Evolutionary conservation across 2,797 vertebrate genomes (phyloP), one percentile per base, ranked within the genome.

Genomic region (Phalanger gymnotis): DNA sequence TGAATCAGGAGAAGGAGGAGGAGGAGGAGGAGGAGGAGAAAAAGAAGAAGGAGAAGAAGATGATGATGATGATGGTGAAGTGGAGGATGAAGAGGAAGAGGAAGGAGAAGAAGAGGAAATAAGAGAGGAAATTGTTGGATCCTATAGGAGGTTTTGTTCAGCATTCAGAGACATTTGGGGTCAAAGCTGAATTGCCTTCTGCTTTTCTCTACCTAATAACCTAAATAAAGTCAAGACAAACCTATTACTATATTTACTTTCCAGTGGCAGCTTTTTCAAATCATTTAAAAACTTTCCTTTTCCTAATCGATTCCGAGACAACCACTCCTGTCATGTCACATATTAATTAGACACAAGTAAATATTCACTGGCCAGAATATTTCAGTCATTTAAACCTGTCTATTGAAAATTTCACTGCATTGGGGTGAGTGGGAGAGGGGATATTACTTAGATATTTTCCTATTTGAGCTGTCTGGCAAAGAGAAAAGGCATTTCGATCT

Each of bases 71-170:
- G n/a, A n/a, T n/a, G n/a, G n/a, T n/a, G n/a, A n/a, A n/a, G n/a
- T n/a, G n/a, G n/a, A n/a, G n/a, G n/a, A n/a, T n/a, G n/a, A n/a
- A n/a, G n/a, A n/a, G n/a, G n/a, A n/a, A n/a, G n/a, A n/a, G n/a
- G n/a, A n/a, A n/a, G n/a, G n/a, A n/a, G n/a, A n/a, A n/a, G n/a
- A n/a, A n/a, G n/a, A n/a, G n/a, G n/a, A n/a, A n/a, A n/a, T n/a
- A n/a, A n/a, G n/a, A n/a, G n/a, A n/a, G n/a, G n/a, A n/a, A n/a
- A n/a, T 98, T 97, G 95, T 9, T 97, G 97, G 97, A 96, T 96
- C 97, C 95, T 94, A 97, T 93, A 92, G 97, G 96, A 97, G 97
- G 96, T 96, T 98, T 98, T 97, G 98, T 98, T 98, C 96, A 90
- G 98, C 73, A 3, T 97, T 97, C 96, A 96, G 96, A 98, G 97